Conservation (phyloP, 2,797 vertebrate species). For the Coilia nasus region DNA sequence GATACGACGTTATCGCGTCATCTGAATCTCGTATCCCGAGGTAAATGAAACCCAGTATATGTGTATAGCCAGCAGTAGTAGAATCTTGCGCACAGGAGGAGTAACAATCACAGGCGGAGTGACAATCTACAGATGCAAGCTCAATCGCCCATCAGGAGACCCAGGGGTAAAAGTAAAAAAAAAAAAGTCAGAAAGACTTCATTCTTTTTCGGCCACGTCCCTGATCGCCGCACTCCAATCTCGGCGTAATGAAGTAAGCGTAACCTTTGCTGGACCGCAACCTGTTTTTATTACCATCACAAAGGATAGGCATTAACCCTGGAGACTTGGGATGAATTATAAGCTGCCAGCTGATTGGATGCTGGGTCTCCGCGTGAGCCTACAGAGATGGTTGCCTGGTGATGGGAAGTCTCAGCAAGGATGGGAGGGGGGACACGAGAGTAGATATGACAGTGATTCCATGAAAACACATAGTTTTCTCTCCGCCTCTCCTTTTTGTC, state of each 20-base stretch:
- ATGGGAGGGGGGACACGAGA: neutral
- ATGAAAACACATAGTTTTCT: conserved; percentile 25
- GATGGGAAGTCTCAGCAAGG: conserved; percentile 23
- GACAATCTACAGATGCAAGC: too few relatives aligned
- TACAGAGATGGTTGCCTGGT: conserved; percentile 27
- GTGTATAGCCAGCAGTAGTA: too few relatives aligned
- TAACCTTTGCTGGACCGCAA: conserved; percentile 27
- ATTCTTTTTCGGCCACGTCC: neutral
- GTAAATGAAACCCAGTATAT: too few relatives aligned
- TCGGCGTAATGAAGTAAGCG: conserved; percentile 17
- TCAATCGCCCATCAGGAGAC: too few relatives aligned
- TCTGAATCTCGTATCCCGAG: too few relatives aligned
- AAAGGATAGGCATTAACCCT: conserved; percentile 31
- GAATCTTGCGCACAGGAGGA: too few relatives aligned
- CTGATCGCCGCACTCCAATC: neutral
- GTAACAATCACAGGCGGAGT: too few relatives aligned
- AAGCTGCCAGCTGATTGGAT: conserved; percentile 1
- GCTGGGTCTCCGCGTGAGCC: conserved; percentile 23
- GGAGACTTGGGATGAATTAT: conserved; percentile 5
- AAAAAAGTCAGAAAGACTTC: neutral
- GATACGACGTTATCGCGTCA: neutral
- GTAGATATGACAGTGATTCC: neutral
- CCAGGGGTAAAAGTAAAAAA: neutral
- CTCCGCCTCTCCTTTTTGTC: neutral
- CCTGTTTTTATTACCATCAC: conserved; percentile 30